Conservation (phyloP, 2,888 invertebrate species). For the Rhimphoctona megacephalus region DNA sequence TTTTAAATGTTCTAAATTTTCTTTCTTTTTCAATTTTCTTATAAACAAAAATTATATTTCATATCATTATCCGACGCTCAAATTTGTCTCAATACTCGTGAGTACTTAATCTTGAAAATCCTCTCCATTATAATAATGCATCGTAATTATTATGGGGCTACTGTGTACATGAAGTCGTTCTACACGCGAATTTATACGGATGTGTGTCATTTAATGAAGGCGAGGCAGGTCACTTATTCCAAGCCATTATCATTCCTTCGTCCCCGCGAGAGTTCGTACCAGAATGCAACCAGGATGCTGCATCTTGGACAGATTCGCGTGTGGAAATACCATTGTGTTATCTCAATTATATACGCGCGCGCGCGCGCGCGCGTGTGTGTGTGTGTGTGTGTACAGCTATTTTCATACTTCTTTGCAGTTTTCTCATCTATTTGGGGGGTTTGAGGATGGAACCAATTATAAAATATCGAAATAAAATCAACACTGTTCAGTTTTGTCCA, state of each 20-base stretch:
- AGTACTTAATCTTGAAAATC: not conserved
- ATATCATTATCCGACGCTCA: not conserved
- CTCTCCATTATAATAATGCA: not conserved
- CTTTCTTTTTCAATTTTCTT: not conserved
- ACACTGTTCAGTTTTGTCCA: not conserved
- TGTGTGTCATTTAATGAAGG: conserved; percentile 6
- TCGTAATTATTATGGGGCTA: not conserved
- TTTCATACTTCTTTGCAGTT: too few relatives aligned
- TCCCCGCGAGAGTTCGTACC: conserved; percentile 1
- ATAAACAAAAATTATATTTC: not conserved
- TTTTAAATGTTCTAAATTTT: not conserved
- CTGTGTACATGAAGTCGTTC: not conserved
- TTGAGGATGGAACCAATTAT: not conserved
- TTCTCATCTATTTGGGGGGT: not conserved
- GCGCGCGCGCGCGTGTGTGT: not conserved
- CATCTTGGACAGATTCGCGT: conserved; percentile 16
- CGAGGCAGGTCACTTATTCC: conserved; percentile 5
- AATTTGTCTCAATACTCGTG: not conserved
- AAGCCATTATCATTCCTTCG: conserved; percentile 11
- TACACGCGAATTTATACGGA: conserved; percentile 12
- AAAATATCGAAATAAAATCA: not conserved
- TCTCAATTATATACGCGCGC: not conserved
- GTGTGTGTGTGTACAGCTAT: not conserved
- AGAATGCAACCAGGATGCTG: conserved; percentile 18
- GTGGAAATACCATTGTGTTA: not conserved